Percentiles rank a stretch among this genome's conserved stretches.
These are phyloP conservation scores for Listronotus oregonensis DNA, from an alignment of 1,140 invertebrate genomes.

Conservation along the genomic window DNA sequence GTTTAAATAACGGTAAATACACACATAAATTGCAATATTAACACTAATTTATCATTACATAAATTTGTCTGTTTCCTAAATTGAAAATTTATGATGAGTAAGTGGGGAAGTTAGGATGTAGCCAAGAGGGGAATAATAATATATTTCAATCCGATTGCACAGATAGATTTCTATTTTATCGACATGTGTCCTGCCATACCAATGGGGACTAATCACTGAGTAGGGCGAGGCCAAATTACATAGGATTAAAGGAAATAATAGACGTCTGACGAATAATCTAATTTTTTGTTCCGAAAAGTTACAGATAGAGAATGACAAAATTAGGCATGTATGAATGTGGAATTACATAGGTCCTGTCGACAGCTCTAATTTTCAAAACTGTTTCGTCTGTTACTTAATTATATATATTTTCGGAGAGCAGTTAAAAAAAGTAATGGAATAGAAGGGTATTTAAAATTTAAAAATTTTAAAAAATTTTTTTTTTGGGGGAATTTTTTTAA, in stretches of 20 bases:
- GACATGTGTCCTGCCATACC: constrained; percentile 39
- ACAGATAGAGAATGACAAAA: constrained; percentile 12
- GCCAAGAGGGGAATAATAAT: constrained; percentile 32
- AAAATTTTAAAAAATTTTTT: too few relatives aligned
- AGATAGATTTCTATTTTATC: constrained; percentile 39
- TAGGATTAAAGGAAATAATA: constrained; percentile 39
- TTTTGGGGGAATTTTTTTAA: too few relatives aligned
- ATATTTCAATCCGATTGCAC: constrained; percentile 38
- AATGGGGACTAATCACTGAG: constrained; percentile 32
- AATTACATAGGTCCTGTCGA: constrained; percentile 1
- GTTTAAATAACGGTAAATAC: too few relatives aligned
- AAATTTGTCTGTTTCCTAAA: too few relatives aligned
- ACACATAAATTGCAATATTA: too few relatives aligned
- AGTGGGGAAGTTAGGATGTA: constrained; percentile 6
- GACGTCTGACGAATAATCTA: constrained; percentile 25
- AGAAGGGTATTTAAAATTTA: too few relatives aligned
- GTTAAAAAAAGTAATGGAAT: too few relatives aligned
- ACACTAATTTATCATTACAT: too few relatives aligned
- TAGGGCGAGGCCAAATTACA: constrained; percentile 37
- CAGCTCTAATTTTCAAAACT: too few relatives aligned
- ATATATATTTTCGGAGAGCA: too few relatives aligned
- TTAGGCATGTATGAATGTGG: constrained; percentile 5
- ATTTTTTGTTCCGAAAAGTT: constrained; percentile 16
- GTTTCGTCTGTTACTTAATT: too few relatives aligned
- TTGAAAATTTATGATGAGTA: too few relatives aligned